Evolutionary conservation across 2,888 invertebrate genomes (phyloP).

Genomic region (Mythimna pallens): DNA sequence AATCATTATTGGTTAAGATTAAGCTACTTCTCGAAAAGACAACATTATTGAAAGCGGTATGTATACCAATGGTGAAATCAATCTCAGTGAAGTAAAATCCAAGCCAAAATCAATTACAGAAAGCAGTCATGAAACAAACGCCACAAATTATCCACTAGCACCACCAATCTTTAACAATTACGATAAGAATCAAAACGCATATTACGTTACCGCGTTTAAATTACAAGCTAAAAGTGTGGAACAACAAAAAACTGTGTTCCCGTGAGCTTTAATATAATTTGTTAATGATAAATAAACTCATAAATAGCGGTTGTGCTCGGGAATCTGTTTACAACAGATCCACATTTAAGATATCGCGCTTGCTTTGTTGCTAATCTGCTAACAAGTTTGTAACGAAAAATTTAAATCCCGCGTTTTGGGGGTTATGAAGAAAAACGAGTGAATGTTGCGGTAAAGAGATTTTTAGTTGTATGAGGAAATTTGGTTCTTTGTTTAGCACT

Average conservation of each 20-base stretch:
- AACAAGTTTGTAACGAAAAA: slow-evolving; percentile 89
- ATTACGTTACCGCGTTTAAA: slow-evolving; percentile 74
- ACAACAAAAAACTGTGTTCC: slow-evolving; percentile 83
- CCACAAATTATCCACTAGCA: slow-evolving; percentile 53
- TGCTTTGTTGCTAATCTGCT: slow-evolving; percentile 90
- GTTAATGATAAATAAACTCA: slow-evolving; percentile 91
- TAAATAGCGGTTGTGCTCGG: slow-evolving; percentile 86
- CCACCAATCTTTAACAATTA: slow-evolving; percentile 75
- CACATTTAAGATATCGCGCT: slow-evolving; percentile 89
- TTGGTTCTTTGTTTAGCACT: not conserved
- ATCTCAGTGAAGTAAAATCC: not conserved
- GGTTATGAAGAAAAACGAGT: slow-evolving; percentile 85
- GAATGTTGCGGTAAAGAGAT: slow-evolving; percentile 33
- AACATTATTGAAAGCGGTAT: not conserved
- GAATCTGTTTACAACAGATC: slow-evolving; percentile 91
- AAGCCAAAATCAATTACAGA: slow-evolving; percentile 13
- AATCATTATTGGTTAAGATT: no score
- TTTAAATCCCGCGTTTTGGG: slow-evolving; percentile 84
- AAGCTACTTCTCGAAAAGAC: no score
- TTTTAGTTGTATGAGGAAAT: slow-evolving; percentile 50
- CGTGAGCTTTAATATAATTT: slow-evolving; percentile 90
- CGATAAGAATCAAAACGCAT: slow-evolving; percentile 82
- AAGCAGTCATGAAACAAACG: slow-evolving; percentile 29
- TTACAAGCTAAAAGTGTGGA: slow-evolving; percentile 76
- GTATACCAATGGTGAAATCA: not conserved